A percentile compares a stretch with the other conserved stretches of the same genome.
Evolutionary conservation across 2,797 vertebrate genomes (phyloP).

Genomic region (Chelmon rostratus): DNA sequence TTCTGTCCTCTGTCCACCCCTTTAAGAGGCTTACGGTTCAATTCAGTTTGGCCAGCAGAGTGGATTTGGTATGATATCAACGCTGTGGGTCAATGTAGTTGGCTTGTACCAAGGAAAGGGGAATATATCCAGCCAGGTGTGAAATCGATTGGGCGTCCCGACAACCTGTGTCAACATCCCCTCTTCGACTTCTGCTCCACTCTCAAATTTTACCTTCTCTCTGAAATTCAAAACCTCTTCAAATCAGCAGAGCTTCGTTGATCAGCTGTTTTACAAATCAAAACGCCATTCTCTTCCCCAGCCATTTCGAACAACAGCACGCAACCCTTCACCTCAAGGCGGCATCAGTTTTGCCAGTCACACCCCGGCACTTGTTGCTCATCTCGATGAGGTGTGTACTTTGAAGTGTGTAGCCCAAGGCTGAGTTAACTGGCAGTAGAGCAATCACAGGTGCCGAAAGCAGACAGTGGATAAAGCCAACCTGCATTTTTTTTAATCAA

Average conservation of each 20-base stretch:
- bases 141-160: slow-evolving; percentile 47
- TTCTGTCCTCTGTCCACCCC: background rate
- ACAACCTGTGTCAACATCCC: slow-evolving; percentile 58
- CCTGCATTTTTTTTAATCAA: background rate
- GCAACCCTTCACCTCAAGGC: slow-evolving; percentile 25
- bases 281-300: background rate
- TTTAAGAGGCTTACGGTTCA: slow-evolving; percentile 11
- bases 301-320: background rate
- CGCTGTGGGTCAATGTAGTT: slow-evolving; percentile 31
- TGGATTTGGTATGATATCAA: slow-evolving; percentile 27
- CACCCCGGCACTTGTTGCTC: slow-evolving; percentile 10
- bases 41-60: slow-evolving; percentile 20
- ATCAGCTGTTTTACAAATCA: slow-evolving; percentile 1
- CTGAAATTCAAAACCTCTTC: slow-evolving; percentile 27
- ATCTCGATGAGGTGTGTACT: slow-evolving; percentile 23
- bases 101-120: slow-evolving; percentile 16
- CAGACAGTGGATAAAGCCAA: background rate
- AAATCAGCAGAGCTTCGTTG: background rate
- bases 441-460: background rate
- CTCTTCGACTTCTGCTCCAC: slow-evolving; percentile 34
- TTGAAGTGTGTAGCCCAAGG: slow-evolving; percentile 26
- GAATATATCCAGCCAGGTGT: slow-evolving; percentile 59
- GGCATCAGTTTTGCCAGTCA: slow-evolving; percentile 12
- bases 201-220: slow-evolving; percentile 21
- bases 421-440: slow-evolving; percentile 11